Evolutionary conservation across 92 coral and sea anemone species (phyloP), one percentile per base, ranked within the genome.

Genomic region (Anthopleura xanthogrammica): DNA sequence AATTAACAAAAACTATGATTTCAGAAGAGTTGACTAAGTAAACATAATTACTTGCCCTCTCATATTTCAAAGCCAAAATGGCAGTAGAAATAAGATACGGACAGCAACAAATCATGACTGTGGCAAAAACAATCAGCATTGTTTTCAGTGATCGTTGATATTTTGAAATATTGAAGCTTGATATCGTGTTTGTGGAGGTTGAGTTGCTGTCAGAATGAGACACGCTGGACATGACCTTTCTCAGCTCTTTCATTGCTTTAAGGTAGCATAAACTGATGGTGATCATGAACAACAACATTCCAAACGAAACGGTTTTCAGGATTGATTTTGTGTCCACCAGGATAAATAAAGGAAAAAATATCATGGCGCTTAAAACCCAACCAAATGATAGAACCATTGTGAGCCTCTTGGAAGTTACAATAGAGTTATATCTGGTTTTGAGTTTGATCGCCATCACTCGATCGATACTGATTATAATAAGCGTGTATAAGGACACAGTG

Each of bases 391-490:
- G 23, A 16, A 17, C 52, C 7, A 43, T 7, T 41, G 39, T 36
- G 11, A 79, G 22, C 39, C 20, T 39, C 60, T 80, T 80, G 23
- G 20, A 13, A 16, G 83, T 80, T 6, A 80, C 83, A n/a, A 60
- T 17, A 12, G 75, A 40, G 5, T 14, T 39, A 46, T 80, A 80
- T 40, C 55, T 10, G 4, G 20, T 80, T 20, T 80, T 62, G 14
- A 80, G 83, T 11, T n/a, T 41, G 55, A 80, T 52, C 16, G 83
- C 83, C 3, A 80, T 39, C 41, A 80, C 46, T 12, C 83, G 83
- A 41, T 80, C 83, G 3, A 80, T 40, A 17, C 83, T 62, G 13
- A 80, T 80, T 3, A 62, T 52, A 6, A 72, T 14, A n/a, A 80
- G 57, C 24, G 83, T 62, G 20, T 65, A 62, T 3, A 80, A 10